Percentiles rank a stretch among this genome's conserved stretches.
Conservation (phyloP, 2,113 vertebrate genomes). For the Calyptomena viridis region DNA sequence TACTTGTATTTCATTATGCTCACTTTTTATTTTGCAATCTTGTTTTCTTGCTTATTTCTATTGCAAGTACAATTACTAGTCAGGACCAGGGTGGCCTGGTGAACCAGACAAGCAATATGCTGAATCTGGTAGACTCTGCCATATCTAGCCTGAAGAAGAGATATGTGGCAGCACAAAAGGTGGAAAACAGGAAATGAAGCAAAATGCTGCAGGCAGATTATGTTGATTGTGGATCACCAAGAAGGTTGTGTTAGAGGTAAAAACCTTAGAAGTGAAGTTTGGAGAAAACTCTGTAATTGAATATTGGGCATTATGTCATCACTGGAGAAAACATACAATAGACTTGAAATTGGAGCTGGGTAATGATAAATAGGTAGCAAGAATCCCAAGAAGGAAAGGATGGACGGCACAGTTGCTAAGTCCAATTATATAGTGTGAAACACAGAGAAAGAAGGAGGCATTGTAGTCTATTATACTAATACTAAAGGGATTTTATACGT, state of each 20-base stretch:
- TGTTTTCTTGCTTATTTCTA: not conserved
- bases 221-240: not conserved
- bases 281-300: not conserved
- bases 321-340: not conserved
- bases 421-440: not conserved
- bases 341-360: not conserved
- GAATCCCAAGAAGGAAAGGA: not conserved
- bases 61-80: not conserved
- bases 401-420: not conserved
- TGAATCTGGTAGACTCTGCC: not conserved
- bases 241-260: not conserved
- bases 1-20: not conserved
- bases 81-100: not conserved
- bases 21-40: not conserved
- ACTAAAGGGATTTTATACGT: not conserved
- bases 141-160: not conserved
- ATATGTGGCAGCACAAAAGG: not conserved
- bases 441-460: not conserved
- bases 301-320: not conserved
- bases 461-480: rapidly evolving
- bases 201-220: not conserved
- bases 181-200: not conserved
- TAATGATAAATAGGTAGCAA: not conserved
- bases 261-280: not conserved
- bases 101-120: not conserved